A percentile compares a stretch with the other conserved stretches of the same genome.
Conservation (phyloP, 2,888 invertebrate species). For the Lathronympha strigana region DNA sequence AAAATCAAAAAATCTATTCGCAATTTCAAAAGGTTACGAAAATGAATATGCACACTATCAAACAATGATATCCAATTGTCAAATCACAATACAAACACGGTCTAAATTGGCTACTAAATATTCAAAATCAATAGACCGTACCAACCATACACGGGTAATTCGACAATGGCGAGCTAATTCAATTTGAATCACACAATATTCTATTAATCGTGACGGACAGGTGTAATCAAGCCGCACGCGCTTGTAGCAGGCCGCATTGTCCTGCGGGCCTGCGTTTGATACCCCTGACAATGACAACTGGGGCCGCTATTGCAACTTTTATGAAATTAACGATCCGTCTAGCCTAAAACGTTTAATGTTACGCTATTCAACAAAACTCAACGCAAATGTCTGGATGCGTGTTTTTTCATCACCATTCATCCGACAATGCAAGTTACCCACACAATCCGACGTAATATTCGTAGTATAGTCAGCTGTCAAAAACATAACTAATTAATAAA, state of each 20-base stretch:
- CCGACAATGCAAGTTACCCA: slow-evolving; percentile 45
- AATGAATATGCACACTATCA: slow-evolving; percentile 37
- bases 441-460: slow-evolving; percentile 55
- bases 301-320: slow-evolving; percentile 42
- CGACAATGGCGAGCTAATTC: slow-evolving; percentile 78
- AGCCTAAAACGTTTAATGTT: slow-evolving; percentile 31
- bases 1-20: too few relatives aligned
- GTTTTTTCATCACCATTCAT: slow-evolving; percentile 28
- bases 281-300: slow-evolving; percentile 51
- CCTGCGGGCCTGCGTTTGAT: slow-evolving; percentile 53
- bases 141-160: slow-evolving; percentile 73
- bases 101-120: slow-evolving; percentile 80
- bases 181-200: slow-evolving; percentile 82
- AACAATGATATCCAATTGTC: slow-evolving; percentile 42
- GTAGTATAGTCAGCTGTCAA: slow-evolving; percentile 68
- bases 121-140: slow-evolving; percentile 75
- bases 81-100: slow-evolving; percentile 55
- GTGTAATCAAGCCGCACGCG: slow-evolving; percentile 76
- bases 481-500: slow-evolving; percentile 82
- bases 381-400: not conserved
- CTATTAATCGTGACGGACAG: slow-evolving; percentile 82
- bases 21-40: too few relatives aligned
- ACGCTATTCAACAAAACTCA: slow-evolving; percentile 5
- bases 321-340: slow-evolving; percentile 44
- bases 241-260: slow-evolving; percentile 57